Evolutionary conservation across 2,888 invertebrate species (phyloP).

Genomic region (Rhagium mordax): DNA sequence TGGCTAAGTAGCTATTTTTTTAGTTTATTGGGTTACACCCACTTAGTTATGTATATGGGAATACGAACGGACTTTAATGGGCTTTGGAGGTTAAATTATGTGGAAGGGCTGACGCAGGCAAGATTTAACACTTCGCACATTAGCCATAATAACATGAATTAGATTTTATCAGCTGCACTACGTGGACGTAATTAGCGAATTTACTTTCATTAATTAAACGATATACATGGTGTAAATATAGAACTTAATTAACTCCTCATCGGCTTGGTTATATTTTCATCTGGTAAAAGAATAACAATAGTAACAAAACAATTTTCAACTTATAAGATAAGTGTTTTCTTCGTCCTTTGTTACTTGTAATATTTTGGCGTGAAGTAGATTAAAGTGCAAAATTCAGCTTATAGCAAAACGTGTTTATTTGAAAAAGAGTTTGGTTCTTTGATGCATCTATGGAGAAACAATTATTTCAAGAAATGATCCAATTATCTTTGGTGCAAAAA

Average conservation of each 20-base stretch:
- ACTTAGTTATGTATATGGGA: slow-evolving; percentile 5
- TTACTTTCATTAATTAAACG: not conserved
- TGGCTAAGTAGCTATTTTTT: slow-evolving; percentile 16
- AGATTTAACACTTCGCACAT: not conserved
- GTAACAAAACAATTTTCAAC: no score
- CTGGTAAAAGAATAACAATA: no score
- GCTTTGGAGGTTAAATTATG: not conserved
- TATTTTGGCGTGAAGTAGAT: no score
- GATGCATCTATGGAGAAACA: no score
- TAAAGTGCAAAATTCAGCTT: no score
- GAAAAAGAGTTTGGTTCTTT: no score
- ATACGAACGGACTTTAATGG: not conserved
- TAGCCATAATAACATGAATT: not conserved
- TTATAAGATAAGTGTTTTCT: no score
- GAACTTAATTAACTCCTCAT: not conserved
- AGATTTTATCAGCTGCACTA: not conserved
- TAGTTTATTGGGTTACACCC: slow-evolving; percentile 26
- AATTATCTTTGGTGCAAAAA: no score
- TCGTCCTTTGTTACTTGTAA: no score
- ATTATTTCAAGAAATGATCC: no score
- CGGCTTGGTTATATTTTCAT: no score
- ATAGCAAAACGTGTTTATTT: no score
- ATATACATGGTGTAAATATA: not conserved
- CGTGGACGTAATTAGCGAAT: not conserved
- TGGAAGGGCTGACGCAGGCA: not conserved